Percentiles rank a stretch among this genome's conserved stretches.
phyloP scores from a whole-genome alignment of 2,888 invertebrate genomes.

The Nemurella pictetii region DNA sequence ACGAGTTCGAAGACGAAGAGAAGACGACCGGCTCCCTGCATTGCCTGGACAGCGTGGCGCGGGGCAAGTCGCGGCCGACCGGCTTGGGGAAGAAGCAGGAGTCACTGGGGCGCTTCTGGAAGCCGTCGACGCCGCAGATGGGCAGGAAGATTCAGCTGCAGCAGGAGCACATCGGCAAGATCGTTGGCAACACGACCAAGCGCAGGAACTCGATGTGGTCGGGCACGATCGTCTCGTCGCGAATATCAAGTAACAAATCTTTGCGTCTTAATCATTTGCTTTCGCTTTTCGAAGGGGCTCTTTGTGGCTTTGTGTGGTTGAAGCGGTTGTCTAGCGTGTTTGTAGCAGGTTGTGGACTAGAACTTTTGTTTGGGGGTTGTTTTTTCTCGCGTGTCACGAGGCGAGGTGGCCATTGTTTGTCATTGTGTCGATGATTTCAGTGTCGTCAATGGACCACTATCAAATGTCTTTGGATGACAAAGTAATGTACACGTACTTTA shows the following conservation, averaged over 20 bases:
- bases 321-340: too few species aligned
- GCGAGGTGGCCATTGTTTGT: too few species aligned
- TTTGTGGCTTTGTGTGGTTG: too few species aligned
- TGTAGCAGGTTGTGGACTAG: too few species aligned
- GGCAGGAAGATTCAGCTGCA: neutral
- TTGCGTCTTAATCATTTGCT: too few species aligned
- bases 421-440: too few species aligned
- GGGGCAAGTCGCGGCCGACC: neutral
- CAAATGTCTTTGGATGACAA: too few species aligned
- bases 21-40: neutral
- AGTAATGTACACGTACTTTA: too few species aligned
- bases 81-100: conserved; percentile 7
- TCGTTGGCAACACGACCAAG: neutral
- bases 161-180: conserved; percentile 8
- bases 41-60: neutral
- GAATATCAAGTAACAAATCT: neutral
- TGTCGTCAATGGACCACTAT: too few species aligned
- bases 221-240: neutral
- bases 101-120: neutral
- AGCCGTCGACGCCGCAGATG: conserved; percentile 11
- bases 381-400: too few species aligned
- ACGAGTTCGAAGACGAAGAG: neutral
- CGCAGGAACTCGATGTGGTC: conserved; percentile 10
- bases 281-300: too few species aligned
- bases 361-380: too few species aligned